Percentiles rank a stretch among this genome's conserved stretches.
Conservation (phyloP, 2,888 invertebrate genomes). For the Cephus runcator region DNA sequence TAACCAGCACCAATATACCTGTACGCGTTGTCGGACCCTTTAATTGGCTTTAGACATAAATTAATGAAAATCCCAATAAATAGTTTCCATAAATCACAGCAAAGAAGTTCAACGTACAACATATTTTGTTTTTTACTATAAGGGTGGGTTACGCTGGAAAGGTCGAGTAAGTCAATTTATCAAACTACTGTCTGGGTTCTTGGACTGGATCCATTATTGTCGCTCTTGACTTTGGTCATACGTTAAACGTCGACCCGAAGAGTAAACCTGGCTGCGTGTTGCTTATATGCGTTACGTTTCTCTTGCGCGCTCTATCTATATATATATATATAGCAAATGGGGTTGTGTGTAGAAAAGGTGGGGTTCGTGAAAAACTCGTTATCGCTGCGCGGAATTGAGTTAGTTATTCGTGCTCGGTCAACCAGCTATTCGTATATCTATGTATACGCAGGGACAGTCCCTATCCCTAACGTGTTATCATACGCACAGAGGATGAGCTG, state of each 20-base stretch:
- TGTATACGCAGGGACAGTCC: background rate
- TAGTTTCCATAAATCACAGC: background rate
- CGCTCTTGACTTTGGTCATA: background rate
- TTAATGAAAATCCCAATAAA: background rate
- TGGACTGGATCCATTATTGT: background rate
- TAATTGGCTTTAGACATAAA: background rate
- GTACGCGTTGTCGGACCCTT: background rate
- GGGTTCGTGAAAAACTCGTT: slow-evolving; percentile 7
- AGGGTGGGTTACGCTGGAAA: background rate
- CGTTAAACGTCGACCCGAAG: background rate
- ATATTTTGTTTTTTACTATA: background rate
- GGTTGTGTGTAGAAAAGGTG: background rate
- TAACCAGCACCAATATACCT: background rate
- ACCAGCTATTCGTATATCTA: background rate
- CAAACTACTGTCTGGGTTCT: background rate
- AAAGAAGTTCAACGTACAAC: background rate
- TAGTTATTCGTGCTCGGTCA: background rate
- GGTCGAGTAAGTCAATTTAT: background rate
- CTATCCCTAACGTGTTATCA: background rate
- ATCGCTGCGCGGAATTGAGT: slow-evolving; percentile 3
- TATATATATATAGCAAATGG: too few species aligned
- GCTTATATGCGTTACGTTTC: background rate
- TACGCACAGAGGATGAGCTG: background rate
- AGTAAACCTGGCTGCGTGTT: background rate
- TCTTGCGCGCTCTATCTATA: too few species aligned